These are phyloP conservation scores for Aporophyla nigra DNA, from an alignment of 2,888 invertebrate genomes.

Conservation along the genomic window DNA sequence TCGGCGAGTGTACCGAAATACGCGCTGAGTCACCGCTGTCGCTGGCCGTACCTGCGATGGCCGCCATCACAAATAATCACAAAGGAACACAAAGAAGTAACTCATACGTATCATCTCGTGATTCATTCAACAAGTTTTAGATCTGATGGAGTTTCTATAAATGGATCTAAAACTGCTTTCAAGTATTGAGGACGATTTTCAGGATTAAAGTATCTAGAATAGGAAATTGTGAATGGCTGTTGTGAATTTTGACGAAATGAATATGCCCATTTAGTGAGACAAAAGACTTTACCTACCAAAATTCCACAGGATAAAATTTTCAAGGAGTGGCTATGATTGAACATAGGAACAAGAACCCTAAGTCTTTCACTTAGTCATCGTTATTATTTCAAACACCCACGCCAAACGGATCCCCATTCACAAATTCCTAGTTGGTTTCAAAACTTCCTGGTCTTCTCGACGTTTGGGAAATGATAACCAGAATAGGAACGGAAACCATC, in stretches of 20 bases:
- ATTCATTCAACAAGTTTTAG: constrained; percentile 68
- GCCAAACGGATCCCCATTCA: background rate
- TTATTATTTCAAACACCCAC: background rate
- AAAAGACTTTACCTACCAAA: background rate
- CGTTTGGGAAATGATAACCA: background rate
- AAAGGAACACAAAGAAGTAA: constrained; percentile 81
- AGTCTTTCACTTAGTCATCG: no score
- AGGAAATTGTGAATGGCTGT: background rate
- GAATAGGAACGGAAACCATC: background rate
- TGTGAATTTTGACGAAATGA: background rate
- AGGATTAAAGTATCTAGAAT: background rate
- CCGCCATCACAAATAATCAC: constrained; percentile 80
- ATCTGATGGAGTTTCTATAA: constrained; percentile 48
- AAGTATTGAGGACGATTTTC: background rate
- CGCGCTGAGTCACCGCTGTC: constrained; percentile 70
- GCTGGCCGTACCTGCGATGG: constrained; percentile 66
- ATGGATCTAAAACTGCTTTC: constrained; percentile 38
- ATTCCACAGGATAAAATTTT: background rate
- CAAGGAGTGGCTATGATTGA: background rate
- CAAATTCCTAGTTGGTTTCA: background rate
- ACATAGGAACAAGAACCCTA: background rate
- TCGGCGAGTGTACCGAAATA: constrained; percentile 70
- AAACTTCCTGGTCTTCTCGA: background rate
- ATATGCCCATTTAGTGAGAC: background rate
- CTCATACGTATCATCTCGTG: constrained; percentile 67